phyloP scores from a whole-genome alignment of 2,113 vertebrate genomes.

The Pyxicephalus adspersus region DNA sequence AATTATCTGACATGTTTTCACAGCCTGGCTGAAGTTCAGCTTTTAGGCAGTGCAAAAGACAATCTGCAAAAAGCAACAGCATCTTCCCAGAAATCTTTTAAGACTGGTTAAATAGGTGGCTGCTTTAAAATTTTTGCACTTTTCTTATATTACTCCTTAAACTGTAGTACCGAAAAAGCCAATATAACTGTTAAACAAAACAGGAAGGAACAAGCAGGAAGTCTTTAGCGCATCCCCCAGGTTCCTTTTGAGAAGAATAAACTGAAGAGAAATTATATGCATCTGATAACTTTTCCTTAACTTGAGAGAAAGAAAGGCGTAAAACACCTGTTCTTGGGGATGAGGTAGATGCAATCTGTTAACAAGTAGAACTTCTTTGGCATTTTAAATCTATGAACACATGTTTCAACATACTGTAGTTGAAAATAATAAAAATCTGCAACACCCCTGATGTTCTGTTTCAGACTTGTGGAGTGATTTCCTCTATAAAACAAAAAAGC shows the following conservation, averaged over 20 bases:
- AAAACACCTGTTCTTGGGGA: background rate
- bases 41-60: no score
- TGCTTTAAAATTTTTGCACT: background rate
- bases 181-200: background rate
- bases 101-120: no score
- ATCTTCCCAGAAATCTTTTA: no score
- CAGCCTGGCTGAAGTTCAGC: no score
- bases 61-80: no score
- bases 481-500: conserved; percentile 45
- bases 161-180: background rate
- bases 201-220: background rate
- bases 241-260: no score
- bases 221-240: background rate
- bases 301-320: conserved; percentile 45
- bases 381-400: conserved; percentile 38
- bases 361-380: conserved; percentile 54
- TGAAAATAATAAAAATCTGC: conserved; percentile 20
- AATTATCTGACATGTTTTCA: no score
- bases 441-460: background rate
- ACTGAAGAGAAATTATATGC: background rate
- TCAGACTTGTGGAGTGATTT: conserved; percentile 58
- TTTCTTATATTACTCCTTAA: background rate
- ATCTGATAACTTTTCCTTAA: conserved; percentile 54
- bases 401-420: conserved; percentile 10
- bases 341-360: conserved; percentile 44